These are phyloP conservation scores for Calonectris borealis DNA, from an alignment of 2,113 vertebrate species.

Conservation along the genomic window DNA sequence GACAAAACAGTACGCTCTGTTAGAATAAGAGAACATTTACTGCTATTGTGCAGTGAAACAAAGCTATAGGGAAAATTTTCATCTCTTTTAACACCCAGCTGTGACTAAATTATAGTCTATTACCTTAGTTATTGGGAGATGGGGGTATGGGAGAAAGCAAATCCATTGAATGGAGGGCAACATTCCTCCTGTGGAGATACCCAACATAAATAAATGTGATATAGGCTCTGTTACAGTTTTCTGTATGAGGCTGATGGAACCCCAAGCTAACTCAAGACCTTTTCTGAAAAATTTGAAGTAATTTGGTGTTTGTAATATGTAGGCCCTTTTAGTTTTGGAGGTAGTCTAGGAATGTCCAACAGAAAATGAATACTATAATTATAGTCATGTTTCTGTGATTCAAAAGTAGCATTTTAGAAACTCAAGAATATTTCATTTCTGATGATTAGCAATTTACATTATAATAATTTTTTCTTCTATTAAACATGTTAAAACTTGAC, in stretches of 20 bases:
- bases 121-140: neutral
- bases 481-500: neutral
- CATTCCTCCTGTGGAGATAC: neutral
- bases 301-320: neutral
- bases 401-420: neutral
- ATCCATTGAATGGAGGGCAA: neutral
- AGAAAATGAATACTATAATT: neutral
- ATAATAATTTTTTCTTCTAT: neutral
- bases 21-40: neutral
- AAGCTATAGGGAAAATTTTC: neutral
- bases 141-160: neutral
- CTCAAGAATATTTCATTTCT: neutral
- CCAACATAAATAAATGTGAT: neutral
- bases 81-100: neutral
- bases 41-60: neutral
- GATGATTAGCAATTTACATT: neutral
- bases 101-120: neutral
- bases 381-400: neutral
- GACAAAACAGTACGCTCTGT: neutral
- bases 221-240: neutral
- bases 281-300: neutral
- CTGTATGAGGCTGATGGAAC: neutral
- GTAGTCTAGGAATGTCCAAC: neutral
- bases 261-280: neutral
- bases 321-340: neutral